These are phyloP conservation scores for Tridacna crocea DNA, from an alignment of 2,888 invertebrate genomes.

Conservation along the genomic window DNA sequence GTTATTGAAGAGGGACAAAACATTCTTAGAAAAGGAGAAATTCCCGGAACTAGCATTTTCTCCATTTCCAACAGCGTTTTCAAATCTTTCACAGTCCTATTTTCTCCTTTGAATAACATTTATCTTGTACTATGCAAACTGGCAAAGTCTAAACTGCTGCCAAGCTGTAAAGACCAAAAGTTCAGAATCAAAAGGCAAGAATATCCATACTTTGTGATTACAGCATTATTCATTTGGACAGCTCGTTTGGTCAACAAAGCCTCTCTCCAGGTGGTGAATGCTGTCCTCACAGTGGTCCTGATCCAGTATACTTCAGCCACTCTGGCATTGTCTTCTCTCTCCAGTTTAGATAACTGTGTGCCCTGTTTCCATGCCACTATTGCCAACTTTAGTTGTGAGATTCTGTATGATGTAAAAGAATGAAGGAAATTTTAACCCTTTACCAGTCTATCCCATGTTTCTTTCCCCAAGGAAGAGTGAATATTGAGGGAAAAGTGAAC, in stretches of 20 bases:
- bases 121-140: too few species aligned
- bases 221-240: constrained; percentile 53
- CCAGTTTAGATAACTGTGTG: constrained; percentile 61
- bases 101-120: too few species aligned
- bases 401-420: constrained; percentile 38
- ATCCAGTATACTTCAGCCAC: constrained; percentile 69
- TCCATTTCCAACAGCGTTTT: too few species aligned
- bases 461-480: neutral
- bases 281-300: constrained; percentile 49
- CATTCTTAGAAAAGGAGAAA: too few species aligned
- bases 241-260: constrained; percentile 64
- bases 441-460: neutral
- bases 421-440: neutral
- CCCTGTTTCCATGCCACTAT: constrained; percentile 68
- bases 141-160: too few species aligned
- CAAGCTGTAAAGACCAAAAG: too few species aligned
- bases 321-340: constrained; percentile 65
- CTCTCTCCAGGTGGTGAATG: constrained; percentile 72
- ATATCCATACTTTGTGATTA: constrained; percentile 28
- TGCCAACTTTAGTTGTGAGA: constrained; percentile 55
- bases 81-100: too few species aligned
- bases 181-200: too few species aligned
- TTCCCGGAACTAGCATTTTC: too few species aligned
- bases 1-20: too few species aligned
- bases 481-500: neutral